phyloP scores from a whole-genome alignment of 2,797 vertebrate species.

The Urosaurus nigricauda region DNA sequence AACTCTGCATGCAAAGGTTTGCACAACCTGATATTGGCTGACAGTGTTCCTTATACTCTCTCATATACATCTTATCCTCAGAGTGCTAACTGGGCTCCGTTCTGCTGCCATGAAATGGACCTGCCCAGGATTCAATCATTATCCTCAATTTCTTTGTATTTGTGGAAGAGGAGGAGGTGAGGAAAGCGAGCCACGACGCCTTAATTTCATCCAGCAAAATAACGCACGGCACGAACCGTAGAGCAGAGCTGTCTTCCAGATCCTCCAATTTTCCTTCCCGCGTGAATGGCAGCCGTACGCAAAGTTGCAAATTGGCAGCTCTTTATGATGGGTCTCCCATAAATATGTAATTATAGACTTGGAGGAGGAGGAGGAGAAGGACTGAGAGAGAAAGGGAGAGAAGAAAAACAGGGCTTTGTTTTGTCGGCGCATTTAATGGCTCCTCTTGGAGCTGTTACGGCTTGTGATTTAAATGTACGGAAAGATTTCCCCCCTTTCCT shows the following conservation, averaged over 20 bases:
- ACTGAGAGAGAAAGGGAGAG: no score
- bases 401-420: background rate
- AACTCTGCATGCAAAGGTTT: no score
- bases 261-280: accelerated
- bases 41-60: background rate
- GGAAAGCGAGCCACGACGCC: background rate
- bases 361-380: background rate
- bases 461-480: slow-evolving; percentile 19
- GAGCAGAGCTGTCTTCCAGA: background rate
- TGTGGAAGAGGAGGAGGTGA: background rate
- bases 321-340: background rate
- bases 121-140: background rate
- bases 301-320: slow-evolving; percentile 16
- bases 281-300: background rate
- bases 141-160: background rate
- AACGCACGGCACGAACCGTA: background rate
- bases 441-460: slow-evolving; percentile 31
- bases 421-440: slow-evolving; percentile 43
- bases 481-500: slow-evolving; percentile 17
- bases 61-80: background rate
- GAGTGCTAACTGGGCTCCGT: no score
- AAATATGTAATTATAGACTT: slow-evolving; percentile 29
- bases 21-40: no score
- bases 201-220: background rate
- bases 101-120: background rate